Evolutionary conservation across 2,888 invertebrate genomes (phyloP).

Genomic region (Cerastoderma edule): DNA sequence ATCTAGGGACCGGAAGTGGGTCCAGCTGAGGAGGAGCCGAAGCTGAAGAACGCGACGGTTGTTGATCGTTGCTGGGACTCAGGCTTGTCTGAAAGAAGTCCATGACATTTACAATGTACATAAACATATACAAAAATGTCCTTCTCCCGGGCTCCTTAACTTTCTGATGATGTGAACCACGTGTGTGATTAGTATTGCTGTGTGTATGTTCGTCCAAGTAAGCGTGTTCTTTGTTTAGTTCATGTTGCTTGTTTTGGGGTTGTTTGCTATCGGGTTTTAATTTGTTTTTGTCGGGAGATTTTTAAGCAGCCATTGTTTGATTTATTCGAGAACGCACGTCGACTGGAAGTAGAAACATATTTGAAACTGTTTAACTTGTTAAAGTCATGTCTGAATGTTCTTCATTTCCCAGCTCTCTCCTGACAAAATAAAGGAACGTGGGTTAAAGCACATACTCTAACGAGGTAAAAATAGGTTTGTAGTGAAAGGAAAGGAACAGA

Average conservation of each 20-base stretch:
- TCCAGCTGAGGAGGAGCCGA: constrained; percentile 41
- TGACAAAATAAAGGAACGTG: constrained; percentile 19
- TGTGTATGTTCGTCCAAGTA: constrained; percentile 30
- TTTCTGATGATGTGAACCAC: background rate
- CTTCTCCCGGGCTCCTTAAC: background rate
- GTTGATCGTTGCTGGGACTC: constrained; percentile 52
- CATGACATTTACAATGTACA: constrained; percentile 41
- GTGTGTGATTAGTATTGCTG: constrained; percentile 8
- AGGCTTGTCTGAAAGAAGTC: constrained; percentile 58
- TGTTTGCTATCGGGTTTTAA: too few species aligned
- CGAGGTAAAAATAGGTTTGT: too few species aligned
- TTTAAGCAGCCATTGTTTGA: constrained; percentile 18
- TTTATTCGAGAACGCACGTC: constrained; percentile 58
- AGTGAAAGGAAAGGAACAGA: too few species aligned
- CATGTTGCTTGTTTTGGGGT: too few species aligned
- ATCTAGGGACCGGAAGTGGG: constrained; percentile 33
- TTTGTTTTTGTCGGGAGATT: too few species aligned
- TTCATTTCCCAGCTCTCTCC: constrained; percentile 19
- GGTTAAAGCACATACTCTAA: too few species aligned
- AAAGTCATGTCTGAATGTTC: background rate
- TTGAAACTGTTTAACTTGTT: constrained; percentile 21
- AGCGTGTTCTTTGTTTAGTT: constrained; percentile 34
- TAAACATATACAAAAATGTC: constrained; percentile 14
- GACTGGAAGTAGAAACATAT: constrained; percentile 57
- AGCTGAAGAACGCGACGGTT: constrained; percentile 54